phyloP scores from a whole-genome alignment of 2,113 vertebrate genomes.

The Passer montanus region DNA sequence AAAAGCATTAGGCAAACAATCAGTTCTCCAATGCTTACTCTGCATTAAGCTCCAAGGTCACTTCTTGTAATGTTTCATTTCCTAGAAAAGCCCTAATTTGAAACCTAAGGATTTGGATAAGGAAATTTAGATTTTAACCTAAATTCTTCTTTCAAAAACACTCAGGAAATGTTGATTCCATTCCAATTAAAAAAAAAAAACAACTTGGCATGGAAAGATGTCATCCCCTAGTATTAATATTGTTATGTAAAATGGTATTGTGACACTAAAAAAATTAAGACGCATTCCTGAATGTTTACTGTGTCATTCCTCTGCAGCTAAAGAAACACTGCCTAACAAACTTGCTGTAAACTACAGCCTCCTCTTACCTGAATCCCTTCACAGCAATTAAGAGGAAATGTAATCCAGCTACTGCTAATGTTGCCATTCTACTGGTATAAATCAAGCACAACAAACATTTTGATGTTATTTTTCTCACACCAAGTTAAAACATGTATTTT shows the following conservation, averaged over 20 bases:
- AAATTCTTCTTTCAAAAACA: not conserved
- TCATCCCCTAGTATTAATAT: not conserved
- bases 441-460: not conserved
- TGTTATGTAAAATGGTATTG: not conserved
- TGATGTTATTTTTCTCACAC: not conserved
- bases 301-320: not conserved
- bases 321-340: not conserved
- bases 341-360: not conserved
- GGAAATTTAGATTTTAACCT: not conserved
- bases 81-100: not conserved
- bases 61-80: not conserved
- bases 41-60: not conserved
- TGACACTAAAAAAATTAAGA: not conserved
- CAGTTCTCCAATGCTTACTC: not conserved
- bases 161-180: not conserved
- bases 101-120: not conserved
- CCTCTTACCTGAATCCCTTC: not conserved
- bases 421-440: not conserved
- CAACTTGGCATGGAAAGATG: not conserved
- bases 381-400: not conserved
- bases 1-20: not conserved
- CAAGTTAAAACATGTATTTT: not conserved
- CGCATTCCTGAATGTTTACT: not conserved
- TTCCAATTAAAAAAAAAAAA: not conserved
- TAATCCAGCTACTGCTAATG: not conserved